A percentile compares a stretch with the other conserved stretches of the same genome.
Conservation (phyloP, 2,113 vertebrate species). For the Loxodonta africana region DNA sequence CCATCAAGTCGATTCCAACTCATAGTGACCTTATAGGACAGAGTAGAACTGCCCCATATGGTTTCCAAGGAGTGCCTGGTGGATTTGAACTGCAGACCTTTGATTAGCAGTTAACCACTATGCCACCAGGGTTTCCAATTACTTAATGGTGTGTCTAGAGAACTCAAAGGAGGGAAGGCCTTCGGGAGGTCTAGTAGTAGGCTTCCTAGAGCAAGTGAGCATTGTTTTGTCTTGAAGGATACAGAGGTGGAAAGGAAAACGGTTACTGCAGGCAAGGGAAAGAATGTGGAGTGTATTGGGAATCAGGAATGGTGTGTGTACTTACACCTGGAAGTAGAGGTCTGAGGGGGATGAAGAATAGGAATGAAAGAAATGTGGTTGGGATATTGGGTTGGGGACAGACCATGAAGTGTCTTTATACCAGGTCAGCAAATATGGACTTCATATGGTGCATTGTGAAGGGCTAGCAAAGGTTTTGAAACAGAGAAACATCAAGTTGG, state of each 20-base stretch:
- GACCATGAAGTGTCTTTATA: neutral
- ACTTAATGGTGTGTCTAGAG: neutral
- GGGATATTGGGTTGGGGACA: neutral
- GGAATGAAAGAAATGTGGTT: neutral
- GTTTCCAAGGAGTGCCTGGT: no score
- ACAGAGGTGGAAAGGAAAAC: neutral
- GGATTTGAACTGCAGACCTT: no score
- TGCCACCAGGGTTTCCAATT: no score
- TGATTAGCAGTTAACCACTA: no score
- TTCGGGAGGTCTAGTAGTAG: neutral
- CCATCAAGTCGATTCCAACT: no score
- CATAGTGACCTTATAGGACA: no score
- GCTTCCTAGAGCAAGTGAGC: neutral
- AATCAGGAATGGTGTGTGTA: neutral
- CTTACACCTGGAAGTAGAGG: neutral
- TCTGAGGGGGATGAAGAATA: neutral
- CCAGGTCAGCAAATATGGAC: neutral
- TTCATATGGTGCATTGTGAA: neutral
- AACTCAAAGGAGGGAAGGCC: neutral
- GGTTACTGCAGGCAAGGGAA: neutral
- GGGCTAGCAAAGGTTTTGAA: neutral
- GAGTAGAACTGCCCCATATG: no score
- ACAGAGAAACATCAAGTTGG: neutral
- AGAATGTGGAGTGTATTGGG: neutral
- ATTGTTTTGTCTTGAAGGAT: neutral